These are phyloP conservation scores for Danio kyathit DNA, from an alignment of 2,797 vertebrate genomes.

Conservation along the genomic window DNA sequence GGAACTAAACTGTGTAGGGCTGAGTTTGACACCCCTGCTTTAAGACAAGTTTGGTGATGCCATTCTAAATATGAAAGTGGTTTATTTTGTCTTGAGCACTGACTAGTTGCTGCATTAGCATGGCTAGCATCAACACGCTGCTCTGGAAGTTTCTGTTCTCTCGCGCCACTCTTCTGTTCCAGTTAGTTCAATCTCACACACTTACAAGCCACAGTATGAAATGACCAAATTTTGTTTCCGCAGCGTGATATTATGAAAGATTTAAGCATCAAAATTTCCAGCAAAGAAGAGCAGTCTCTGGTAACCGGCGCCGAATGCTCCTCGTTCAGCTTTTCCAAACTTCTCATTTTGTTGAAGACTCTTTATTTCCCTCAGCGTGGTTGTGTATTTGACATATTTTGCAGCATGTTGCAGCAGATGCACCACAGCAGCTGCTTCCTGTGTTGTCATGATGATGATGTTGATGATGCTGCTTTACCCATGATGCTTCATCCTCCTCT, in stretches of 20 bases:
- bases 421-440: not conserved
- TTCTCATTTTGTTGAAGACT: no score
- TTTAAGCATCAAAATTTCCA: slow-evolving; percentile 84
- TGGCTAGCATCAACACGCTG: not conserved
- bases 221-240: slow-evolving; percentile 83
- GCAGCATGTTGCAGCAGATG: no score
- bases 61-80: no score
- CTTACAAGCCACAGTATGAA: slow-evolving; percentile 71
- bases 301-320: slow-evolving; percentile 82
- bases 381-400: no score
- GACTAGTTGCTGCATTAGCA: not conserved
- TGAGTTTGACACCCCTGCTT: no score
- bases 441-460: no score
- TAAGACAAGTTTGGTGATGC: no score
- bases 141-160: no score
- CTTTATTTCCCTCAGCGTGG: no score
- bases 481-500: not conserved
- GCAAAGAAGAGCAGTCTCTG: slow-evolving; percentile 83
- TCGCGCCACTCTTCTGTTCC: slow-evolving; percentile 51
- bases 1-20: no score
- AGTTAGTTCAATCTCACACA: slow-evolving; percentile 63
- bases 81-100: not conserved
- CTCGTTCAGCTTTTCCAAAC: slow-evolving; percentile 61
- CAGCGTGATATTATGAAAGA: slow-evolving; percentile 84
- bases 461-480: no score